Evolutionary conservation across 2,797 vertebrate genomes (phyloP).

Genomic region (Pangasius macronema): DNA sequence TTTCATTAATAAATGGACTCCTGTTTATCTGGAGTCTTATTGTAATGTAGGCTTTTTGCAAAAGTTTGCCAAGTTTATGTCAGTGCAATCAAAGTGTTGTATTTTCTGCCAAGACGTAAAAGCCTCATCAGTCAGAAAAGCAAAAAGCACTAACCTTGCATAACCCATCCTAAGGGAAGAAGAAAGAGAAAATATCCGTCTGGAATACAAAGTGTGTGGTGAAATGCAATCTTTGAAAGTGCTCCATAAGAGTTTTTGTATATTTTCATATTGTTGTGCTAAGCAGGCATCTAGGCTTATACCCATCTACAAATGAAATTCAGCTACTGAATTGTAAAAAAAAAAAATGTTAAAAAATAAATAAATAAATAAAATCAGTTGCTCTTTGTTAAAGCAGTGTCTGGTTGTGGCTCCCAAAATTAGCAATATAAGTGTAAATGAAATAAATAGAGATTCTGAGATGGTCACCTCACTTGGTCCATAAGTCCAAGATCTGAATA

Average conservation of each 20-base stretch:
- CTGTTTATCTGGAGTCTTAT: conserved; percentile 36
- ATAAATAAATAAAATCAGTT: too few relatives aligned
- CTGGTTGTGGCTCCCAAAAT: background rate
- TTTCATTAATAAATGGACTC: conserved; percentile 51
- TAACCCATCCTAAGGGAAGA: conserved; percentile 36
- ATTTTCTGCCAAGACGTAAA: conserved; percentile 50
- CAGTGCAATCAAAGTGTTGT: conserved; percentile 29
- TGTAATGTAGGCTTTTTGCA: conserved; percentile 36
- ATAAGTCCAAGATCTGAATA: background rate
- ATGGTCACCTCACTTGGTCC: background rate
- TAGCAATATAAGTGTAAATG: background rate
- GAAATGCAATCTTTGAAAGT: conserved; percentile 27
- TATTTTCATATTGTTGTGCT: conserved; percentile 28
- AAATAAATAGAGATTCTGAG: background rate
- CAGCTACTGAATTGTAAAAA: background rate
- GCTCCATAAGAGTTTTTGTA: conserved; percentile 3
- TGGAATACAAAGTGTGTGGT: conserved; percentile 29
- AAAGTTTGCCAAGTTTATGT: conserved; percentile 47
- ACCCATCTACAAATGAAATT: background rate
- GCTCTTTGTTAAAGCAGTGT: background rate
- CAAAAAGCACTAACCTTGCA: conserved; percentile 39
- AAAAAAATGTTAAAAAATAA: background rate
- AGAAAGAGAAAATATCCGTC: conserved; percentile 5
- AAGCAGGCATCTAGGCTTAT: background rate
- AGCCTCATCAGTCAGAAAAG: conserved; percentile 49